Evolutionary conservation across 2,888 invertebrate species (phyloP).

Genomic region (Globia sparganii): DNA sequence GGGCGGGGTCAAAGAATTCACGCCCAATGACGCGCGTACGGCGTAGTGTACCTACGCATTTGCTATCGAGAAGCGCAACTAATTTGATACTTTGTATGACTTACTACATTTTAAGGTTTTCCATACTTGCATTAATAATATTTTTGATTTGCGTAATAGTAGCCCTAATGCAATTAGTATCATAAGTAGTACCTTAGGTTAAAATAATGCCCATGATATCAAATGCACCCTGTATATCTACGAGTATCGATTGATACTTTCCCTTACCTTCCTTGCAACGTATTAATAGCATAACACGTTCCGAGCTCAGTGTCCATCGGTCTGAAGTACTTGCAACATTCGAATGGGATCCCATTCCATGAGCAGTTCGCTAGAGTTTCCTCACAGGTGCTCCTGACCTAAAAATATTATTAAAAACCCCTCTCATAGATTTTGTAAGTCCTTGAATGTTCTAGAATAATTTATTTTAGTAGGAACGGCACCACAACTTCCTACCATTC

Average conservation of each 20-base stretch:
- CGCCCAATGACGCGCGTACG: too few relatives aligned
- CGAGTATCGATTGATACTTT: constrained; percentile 32
- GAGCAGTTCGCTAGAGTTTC: constrained; percentile 90
- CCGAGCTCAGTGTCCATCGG: constrained; percentile 93
- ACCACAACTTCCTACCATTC: not conserved
- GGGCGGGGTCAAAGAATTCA: too few relatives aligned
- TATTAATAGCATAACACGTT: constrained; percentile 92
- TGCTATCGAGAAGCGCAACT: too few relatives aligned
- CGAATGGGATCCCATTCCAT: constrained; percentile 91
- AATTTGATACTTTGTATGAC: too few relatives aligned
- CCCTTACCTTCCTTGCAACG: constrained; percentile 90
- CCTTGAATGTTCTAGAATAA: not conserved
- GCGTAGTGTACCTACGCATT: too few relatives aligned
- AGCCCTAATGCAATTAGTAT: too few relatives aligned
- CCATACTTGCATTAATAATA: too few relatives aligned
- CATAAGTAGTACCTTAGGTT: too few relatives aligned
- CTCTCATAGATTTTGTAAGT: not conserved
- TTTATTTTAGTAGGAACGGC: not conserved
- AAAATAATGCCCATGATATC: too few relatives aligned
- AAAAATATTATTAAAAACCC: constrained; percentile 9
- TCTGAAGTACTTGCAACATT: constrained; percentile 92
- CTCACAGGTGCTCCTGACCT: constrained; percentile 91
- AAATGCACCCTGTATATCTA: too few relatives aligned
- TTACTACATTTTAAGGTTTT: too few relatives aligned
- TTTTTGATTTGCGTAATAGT: too few relatives aligned